A percentile compares a stretch with the other conserved stretches of the same genome.
Evolutionary conservation across 2,113 vertebrate species (phyloP).

Genomic region (Heteronetta atricapilla): DNA sequence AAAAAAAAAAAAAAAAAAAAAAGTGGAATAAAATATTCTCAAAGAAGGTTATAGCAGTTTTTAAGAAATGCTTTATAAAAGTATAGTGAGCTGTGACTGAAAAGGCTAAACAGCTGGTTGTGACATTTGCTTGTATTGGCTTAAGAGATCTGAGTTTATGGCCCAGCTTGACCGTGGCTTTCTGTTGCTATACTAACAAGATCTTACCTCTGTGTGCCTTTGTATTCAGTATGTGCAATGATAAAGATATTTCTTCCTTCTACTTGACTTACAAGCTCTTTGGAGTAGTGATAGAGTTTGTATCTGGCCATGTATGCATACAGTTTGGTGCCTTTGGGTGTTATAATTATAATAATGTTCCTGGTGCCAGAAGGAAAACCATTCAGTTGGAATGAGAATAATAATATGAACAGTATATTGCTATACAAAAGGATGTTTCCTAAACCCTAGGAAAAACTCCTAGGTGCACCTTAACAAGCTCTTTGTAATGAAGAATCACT

Average conservation of each 20-base stretch:
- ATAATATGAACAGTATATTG: not conserved
- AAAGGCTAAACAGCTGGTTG: not conserved
- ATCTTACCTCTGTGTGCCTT: not conserved
- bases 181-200: not conserved
- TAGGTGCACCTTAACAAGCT: not conserved
- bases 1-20: not conserved
- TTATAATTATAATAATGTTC: not conserved
- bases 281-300: not conserved
- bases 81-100: not conserved
- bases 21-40: not conserved
- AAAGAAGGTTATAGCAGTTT: not conserved
- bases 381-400: not conserved
- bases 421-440: not conserved
- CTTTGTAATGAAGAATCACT: slow-evolving; percentile 2
- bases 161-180: not conserved
- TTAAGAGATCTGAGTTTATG: not conserved
- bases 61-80: not conserved
- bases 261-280: not conserved
- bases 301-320: not conserved
- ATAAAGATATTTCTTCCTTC: not conserved
- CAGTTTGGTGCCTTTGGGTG: not conserved
- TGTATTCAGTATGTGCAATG: not conserved
- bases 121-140: not conserved
- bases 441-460: not conserved
- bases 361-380: not conserved